A percentile compares a stretch with the other conserved stretches of the same genome.
These are phyloP conservation scores for Hypotaenidia okinawae DNA, from an alignment of 2,797 vertebrate genomes.

Conservation along the genomic window DNA sequence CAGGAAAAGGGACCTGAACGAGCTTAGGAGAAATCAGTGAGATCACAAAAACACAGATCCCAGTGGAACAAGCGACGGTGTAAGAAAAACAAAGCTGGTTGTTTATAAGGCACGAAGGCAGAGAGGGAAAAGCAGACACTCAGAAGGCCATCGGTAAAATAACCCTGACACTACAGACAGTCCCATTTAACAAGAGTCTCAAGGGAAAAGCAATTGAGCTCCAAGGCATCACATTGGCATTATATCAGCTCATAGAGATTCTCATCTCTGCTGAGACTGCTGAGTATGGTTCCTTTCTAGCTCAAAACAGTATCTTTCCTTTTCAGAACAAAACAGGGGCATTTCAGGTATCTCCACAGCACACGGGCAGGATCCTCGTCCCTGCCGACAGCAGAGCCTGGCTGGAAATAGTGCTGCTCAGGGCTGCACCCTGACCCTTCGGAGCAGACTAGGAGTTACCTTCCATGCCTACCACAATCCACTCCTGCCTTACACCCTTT, in stretches of 20 bases:
- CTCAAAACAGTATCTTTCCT: background rate
- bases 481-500: background rate
- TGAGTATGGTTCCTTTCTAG: background rate
- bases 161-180: background rate
- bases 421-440: background rate
- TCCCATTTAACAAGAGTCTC: background rate
- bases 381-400: background rate
- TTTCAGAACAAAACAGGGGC: background rate
- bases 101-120: background rate
- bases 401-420: background rate
- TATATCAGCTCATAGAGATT: background rate
- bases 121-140: background rate
- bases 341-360: no score
- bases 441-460: background rate
- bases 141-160: background rate
- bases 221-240: background rate
- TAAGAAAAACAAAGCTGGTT: background rate
- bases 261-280: background rate
- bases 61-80: background rate
- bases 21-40: background rate
- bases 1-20: background rate
- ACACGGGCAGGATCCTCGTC: fast-evolving
- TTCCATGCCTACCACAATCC: background rate
- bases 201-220: background rate
- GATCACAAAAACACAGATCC: background rate